Evolutionary conservation across 2,113 vertebrate species (phyloP).

Genomic region (Progne subis): DNA sequence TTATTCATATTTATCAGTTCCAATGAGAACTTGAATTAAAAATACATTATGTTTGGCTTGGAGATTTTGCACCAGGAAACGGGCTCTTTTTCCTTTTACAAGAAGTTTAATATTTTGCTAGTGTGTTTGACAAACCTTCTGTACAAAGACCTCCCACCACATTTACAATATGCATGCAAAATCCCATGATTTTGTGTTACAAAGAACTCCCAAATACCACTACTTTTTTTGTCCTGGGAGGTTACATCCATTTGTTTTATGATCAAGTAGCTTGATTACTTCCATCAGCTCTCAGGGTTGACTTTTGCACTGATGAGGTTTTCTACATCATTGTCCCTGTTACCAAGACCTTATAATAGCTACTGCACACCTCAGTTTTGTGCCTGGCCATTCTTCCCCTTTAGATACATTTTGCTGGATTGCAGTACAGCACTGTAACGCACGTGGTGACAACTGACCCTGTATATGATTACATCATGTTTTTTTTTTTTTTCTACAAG

Average conservation of each 20-base stretch:
- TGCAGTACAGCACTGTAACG: neutral
- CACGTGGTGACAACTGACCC: neutral
- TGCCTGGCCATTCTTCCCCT: neutral
- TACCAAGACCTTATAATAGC: neutral
- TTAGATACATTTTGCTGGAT: neutral
- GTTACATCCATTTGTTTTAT: neutral
- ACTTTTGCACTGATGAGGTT: neutral
- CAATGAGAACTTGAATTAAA: neutral
- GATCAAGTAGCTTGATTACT: neutral
- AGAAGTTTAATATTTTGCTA: neutral
- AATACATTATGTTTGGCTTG: neutral
- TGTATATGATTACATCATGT: rapidly evolving
- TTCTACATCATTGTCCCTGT: neutral
- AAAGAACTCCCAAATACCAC: neutral
- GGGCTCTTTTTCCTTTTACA: neutral
- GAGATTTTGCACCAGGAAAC: neutral
- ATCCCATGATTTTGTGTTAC: neutral
- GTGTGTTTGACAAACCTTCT: neutral
- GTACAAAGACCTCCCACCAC: neutral
- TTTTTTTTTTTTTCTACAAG: neutral
- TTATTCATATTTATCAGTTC: slow-evolving; percentile 15
- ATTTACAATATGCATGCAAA: neutral
- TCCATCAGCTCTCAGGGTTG: neutral
- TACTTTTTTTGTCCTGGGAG: neutral
- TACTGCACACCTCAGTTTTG: neutral